These are phyloP conservation scores for Diprion similis DNA, from an alignment of 1,140 invertebrate species.

Conservation along the genomic window DNA sequence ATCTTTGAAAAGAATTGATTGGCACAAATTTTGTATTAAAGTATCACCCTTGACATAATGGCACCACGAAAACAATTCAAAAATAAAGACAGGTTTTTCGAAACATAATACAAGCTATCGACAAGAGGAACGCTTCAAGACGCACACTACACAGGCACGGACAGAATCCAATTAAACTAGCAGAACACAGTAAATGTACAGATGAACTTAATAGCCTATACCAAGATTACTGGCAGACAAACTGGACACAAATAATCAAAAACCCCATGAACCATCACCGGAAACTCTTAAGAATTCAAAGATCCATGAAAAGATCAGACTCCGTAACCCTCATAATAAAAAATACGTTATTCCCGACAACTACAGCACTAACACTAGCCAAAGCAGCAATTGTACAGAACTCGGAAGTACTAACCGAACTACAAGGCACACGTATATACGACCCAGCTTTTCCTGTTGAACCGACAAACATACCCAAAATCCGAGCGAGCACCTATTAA, in stretches of 20 bases:
- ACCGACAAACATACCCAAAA: background rate
- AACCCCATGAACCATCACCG: background rate
- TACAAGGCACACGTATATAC: background rate
- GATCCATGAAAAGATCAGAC: conserved; percentile 1
- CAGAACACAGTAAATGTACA: background rate
- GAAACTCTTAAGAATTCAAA: background rate
- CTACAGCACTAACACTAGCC: background rate
- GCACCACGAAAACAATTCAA: conserved; percentile 8
- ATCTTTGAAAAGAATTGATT: conserved; percentile 11
- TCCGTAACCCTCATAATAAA: background rate
- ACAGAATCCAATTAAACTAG: background rate
- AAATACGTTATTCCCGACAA: background rate
- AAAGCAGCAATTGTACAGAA: conserved; percentile 3
- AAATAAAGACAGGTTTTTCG: background rate
- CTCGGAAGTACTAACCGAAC: background rate
- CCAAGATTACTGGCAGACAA: background rate
- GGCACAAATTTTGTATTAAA: conserved; percentile 5
- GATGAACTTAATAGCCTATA: background rate
- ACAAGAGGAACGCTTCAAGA: background rate
- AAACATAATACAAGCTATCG: background rate
- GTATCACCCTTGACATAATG: conserved; percentile 11
- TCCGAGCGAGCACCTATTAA: conserved; percentile 5
- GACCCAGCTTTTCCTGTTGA: background rate
- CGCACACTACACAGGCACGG: background rate
- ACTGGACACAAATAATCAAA: background rate